Conservation (phyloP, 2,888 invertebrate species). For the Heliothis peltigera region DNA sequence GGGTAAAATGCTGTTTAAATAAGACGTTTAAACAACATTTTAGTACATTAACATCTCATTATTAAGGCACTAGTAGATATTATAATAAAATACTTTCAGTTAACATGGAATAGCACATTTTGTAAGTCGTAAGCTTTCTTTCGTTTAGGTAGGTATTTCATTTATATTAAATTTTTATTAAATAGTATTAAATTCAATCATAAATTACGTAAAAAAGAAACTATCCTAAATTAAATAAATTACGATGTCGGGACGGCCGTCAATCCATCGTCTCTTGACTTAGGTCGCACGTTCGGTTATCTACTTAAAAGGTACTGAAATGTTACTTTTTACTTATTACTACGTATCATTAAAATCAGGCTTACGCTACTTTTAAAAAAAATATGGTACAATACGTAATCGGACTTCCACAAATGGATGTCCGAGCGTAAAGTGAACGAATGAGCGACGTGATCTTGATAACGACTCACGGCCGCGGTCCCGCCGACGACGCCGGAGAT, state of each 20-base stretch:
- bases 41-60: slow-evolving; percentile 70
- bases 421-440: slow-evolving; percentile 88
- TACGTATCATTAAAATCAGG: slow-evolving; percentile 84
- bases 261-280: slow-evolving; percentile 89
- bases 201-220: slow-evolving; percentile 86
- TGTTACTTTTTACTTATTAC: slow-evolving; percentile 86
- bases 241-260: slow-evolving; percentile 90
- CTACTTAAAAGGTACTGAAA: slow-evolving; percentile 89
- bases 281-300: slow-evolving; percentile 89
- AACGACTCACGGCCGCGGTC: slow-evolving; percentile 87
- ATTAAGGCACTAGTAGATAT: slow-evolving; percentile 81
- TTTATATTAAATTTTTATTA: slow-evolving; percentile 84
- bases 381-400: slow-evolving; percentile 88
- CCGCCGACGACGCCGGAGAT: slow-evolving; percentile 83
- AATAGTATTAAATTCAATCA: slow-evolving; percentile 84
- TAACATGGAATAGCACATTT: slow-evolving; percentile 78
- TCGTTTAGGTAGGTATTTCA: slow-evolving; percentile 73
- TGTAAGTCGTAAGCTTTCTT: slow-evolving; percentile 79
- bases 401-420: slow-evolving; percentile 77
- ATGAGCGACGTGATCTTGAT: slow-evolving; percentile 88
- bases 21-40: slow-evolving; percentile 70
- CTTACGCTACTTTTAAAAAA: slow-evolving; percentile 84
- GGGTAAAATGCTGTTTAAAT: slow-evolving; percentile 63
- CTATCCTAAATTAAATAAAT: slow-evolving; percentile 88
- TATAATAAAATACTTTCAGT: slow-evolving; percentile 77